Conservation (phyloP, 1,140 invertebrate species). For the Drosophila grimshawi region DNA sequence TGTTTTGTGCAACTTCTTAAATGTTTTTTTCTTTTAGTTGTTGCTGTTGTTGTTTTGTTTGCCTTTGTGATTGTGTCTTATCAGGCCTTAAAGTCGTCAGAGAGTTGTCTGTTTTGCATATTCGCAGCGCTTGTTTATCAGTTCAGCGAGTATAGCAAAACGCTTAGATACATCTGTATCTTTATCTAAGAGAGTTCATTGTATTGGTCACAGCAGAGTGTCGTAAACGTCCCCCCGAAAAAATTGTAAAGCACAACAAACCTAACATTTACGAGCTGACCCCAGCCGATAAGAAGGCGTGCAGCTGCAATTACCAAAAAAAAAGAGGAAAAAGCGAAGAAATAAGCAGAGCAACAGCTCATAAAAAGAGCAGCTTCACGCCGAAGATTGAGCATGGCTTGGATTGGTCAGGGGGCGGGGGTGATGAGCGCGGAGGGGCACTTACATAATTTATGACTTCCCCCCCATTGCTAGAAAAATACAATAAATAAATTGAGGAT, state of each 20-base stretch:
- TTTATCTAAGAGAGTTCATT: conserved; percentile 35
- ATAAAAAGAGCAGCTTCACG: conserved; percentile 18
- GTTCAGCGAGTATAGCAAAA: conserved; percentile 10
- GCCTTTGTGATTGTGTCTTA: conserved; percentile 53
- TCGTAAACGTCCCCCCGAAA: conserved; percentile 11
- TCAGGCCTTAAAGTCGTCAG: conserved; percentile 66
- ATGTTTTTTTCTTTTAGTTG: conserved; percentile 51
- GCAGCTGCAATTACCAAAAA: conserved; percentile 58
- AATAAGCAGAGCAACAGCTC: conserved; percentile 14
- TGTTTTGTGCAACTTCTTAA: conserved; percentile 73
- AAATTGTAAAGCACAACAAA: conserved; percentile 7
- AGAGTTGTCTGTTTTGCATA: conserved; percentile 62
- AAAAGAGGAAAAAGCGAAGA: too few relatives aligned
- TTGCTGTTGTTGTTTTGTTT: conserved; percentile 17
- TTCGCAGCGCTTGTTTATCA: conserved; percentile 40
- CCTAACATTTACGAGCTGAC: conserved; percentile 33
- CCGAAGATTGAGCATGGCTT: not conserved
- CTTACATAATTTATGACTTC: conserved; percentile 83
- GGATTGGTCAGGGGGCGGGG: not conserved
- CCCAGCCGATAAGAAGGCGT: conserved; percentile 41
- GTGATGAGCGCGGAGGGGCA: not conserved
- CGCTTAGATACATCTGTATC: conserved; percentile 46
- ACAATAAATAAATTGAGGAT: conserved; percentile 82
- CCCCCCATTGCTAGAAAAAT: conserved; percentile 71
- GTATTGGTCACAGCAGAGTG: conserved; percentile 1